Evolutionary conservation across 2,888 invertebrate species (phyloP).

Genomic region (Hirudinaria manillensis): DNA sequence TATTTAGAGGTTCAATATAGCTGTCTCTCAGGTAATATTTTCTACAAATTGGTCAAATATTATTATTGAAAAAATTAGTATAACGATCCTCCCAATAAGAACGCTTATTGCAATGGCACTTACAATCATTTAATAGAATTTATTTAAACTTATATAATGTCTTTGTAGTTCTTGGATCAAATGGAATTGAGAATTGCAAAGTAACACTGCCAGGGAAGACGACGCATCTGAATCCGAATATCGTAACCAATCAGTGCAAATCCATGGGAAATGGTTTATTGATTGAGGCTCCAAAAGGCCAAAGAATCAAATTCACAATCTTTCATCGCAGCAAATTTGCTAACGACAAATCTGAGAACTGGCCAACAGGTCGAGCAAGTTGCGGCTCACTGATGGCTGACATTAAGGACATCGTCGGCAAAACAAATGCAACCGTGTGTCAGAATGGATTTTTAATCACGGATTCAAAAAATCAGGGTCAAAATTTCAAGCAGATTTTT

Average conservation of each 20-base stretch:
- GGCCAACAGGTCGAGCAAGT: background rate
- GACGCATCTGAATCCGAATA: background rate
- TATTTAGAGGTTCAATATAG: constrained; percentile 27
- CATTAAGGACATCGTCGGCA: background rate
- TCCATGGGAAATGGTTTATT: too few species aligned
- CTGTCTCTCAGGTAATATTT: constrained; percentile 13
- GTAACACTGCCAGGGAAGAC: background rate
- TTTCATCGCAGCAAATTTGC: background rate
- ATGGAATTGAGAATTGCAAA: background rate
- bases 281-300: background rate
- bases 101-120: too few species aligned
- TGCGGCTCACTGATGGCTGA: background rate
- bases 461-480: background rate
- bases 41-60: background rate
- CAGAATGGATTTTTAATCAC: constrained; percentile 12
- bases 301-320: background rate
- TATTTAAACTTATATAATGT: too few species aligned
- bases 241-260: too few species aligned
- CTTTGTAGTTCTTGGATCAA: background rate
- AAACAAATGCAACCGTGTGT: background rate
- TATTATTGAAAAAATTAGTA: background rate
- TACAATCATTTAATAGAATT: background rate
- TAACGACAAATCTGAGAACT: background rate
- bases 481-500: constrained; percentile 3
- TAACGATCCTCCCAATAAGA: too few species aligned